Conservation (phyloP, 2,888 invertebrate species). For the Lithophane semibrunnea region DNA sequence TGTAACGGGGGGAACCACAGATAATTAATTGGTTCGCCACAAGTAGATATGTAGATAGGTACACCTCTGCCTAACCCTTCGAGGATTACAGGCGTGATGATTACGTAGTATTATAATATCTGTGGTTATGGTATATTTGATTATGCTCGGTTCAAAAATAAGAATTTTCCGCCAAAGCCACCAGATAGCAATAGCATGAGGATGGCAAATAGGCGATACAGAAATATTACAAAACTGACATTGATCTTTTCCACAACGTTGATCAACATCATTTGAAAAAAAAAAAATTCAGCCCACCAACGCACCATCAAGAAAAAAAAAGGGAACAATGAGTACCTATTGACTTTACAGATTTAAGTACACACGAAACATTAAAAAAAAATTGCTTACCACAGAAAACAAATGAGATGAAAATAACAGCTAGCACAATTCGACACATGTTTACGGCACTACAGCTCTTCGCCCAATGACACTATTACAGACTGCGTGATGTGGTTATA, state of each 20-base stretch:
- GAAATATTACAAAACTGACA: not conserved
- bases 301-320: not conserved
- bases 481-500: not conserved
- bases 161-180: not conserved
- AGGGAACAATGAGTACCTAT: not conserved
- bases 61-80: too few species aligned
- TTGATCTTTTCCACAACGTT: too few species aligned
- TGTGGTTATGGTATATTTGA: not conserved
- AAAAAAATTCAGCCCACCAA: not conserved
- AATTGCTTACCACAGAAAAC: conserved; percentile 36
- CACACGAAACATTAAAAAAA: not conserved
- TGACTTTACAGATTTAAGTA: too few species aligned
- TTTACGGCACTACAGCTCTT: conserved; percentile 23
- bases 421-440: conserved; percentile 39
- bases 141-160: not conserved
- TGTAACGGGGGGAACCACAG: too few species aligned
- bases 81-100: not conserved
- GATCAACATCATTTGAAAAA: not conserved
- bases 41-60: too few species aligned
- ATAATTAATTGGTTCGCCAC: too few species aligned
- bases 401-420: conserved; percentile 10
- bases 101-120: too few species aligned
- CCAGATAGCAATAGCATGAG: not conserved
- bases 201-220: not conserved
- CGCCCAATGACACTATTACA: conserved; percentile 13